Evolutionary conservation across 2,888 invertebrate species (phyloP), one percentile per base, ranked within the genome.

Genomic region (Cephus nigrinus): DNA sequence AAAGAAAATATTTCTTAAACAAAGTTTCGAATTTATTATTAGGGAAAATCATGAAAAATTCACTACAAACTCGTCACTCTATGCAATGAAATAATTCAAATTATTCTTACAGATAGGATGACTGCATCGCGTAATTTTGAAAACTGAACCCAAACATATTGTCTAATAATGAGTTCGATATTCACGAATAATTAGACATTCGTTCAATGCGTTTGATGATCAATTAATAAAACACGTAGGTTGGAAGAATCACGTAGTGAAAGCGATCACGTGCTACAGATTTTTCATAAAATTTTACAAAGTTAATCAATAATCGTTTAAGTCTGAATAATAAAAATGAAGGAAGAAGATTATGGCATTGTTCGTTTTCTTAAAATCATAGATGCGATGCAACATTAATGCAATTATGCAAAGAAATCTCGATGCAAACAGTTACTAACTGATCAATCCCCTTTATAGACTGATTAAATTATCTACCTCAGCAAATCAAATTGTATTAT

Each of bases 391-490:
- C 23, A 55, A 55, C 40, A 55, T 55, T 23, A 55, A 55, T 9
- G 40, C 23, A 55, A 23, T 55, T 55, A 23, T 23, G 40, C 9
- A 55, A 23, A 15, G 23, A 23, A 55, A 55, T 55, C 40, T 55
- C 40, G 23, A 55, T 55, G 40, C 71, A 71, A 71, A 32, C 71
- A 30, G 30, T 32, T 71, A 71, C 15, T 71, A 78, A 86, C 84
- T 82, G 84, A 84, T 83, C 85, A 23, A 55, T 55, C 84, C 84
- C 84, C 85, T 88, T 87, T 86, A 89, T 89, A 89, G 89, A 89
- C 89, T 89, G 89, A 89, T 89, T 89, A 87, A 89, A 89, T 87
- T 88, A 89, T 89, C 89, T 89, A 89, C 89, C 89, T 89, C 89
- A 89, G 84, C 84, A 88, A 89, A 89, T 89, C 88, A 89, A 89